phyloP scores from a whole-genome alignment of 2,797 vertebrate genomes.

The Tarsius wallacei region DNA sequence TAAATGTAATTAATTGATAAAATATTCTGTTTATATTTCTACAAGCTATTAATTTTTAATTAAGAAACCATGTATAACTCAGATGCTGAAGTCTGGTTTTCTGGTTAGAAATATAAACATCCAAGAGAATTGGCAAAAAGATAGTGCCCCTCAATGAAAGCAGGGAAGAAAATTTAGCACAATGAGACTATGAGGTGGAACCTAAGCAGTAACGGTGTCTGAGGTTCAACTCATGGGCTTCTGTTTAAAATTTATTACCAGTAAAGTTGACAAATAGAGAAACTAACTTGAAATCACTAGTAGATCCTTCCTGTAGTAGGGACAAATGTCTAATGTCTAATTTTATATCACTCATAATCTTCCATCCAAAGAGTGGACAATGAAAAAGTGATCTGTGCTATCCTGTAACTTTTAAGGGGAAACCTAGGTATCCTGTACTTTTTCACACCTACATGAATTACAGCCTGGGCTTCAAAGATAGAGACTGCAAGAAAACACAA shows the following conservation, averaged over 20 bases:
- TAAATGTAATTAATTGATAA: neutral
- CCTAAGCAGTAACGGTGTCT: neutral
- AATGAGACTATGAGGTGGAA: neutral
- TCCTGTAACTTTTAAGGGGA: neutral
- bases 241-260: conserved; percentile 39
- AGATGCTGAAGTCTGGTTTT: neutral
- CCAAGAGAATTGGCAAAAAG: neutral
- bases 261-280: neutral
- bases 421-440: neutral
- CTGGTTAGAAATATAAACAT: neutral
- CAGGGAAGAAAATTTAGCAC: neutral
- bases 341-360: neutral
- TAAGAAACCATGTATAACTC: neutral
- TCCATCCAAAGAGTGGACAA: neutral
- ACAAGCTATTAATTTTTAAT: conserved; percentile 23
- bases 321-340: neutral
- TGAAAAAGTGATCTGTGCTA: neutral
- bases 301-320: neutral
- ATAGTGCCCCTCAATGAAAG: neutral
- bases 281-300: neutral
- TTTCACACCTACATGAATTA: neutral
- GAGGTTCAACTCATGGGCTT: neutral
- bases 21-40: conserved; percentile 38
- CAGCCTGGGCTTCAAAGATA: neutral
- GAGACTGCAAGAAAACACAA: neutral